These are phyloP conservation scores for Cryptosula pallasiana DNA, from an alignment of 2,888 invertebrate species.

Conservation along the genomic window DNA sequence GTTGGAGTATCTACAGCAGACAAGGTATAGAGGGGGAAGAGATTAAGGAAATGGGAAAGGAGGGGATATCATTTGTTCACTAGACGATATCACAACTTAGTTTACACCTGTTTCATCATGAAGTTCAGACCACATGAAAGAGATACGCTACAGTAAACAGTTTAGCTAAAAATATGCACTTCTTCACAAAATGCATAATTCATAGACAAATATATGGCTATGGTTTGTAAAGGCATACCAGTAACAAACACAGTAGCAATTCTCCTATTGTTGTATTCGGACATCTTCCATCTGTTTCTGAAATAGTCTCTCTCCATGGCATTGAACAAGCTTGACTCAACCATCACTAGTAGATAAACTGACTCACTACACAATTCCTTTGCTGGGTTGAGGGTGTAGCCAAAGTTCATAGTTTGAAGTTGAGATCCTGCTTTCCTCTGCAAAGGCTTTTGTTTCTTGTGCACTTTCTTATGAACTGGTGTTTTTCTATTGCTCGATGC, in stretches of 20 bases:
- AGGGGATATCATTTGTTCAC: too few relatives aligned
- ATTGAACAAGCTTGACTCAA: background rate
- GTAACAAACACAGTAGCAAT: conserved; percentile 17
- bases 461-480: background rate
- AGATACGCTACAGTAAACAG: too few relatives aligned
- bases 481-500: background rate
- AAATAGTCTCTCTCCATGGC: conserved; percentile 22
- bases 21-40: too few relatives aligned
- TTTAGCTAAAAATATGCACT: too few relatives aligned
- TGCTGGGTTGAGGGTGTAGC: conserved; percentile 10
- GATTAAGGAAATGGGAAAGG: too few relatives aligned
- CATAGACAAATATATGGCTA: too few relatives aligned
- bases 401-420: background rate
- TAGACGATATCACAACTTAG: too few relatives aligned
- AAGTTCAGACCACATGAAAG: too few relatives aligned
- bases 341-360: conserved; percentile 3
- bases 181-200: too few relatives aligned
- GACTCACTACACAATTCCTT: background rate
- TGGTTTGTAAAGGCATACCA: background rate
- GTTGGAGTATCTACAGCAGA: too few relatives aligned
- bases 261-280: conserved; percentile 1
- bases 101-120: too few relatives aligned
- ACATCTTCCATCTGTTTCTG: conserved; percentile 1
- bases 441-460: background rate
- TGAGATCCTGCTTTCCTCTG: background rate